These are phyloP conservation scores for Phengaris alcon DNA, from an alignment of 2,888 invertebrate genomes.

Conservation along the genomic window DNA sequence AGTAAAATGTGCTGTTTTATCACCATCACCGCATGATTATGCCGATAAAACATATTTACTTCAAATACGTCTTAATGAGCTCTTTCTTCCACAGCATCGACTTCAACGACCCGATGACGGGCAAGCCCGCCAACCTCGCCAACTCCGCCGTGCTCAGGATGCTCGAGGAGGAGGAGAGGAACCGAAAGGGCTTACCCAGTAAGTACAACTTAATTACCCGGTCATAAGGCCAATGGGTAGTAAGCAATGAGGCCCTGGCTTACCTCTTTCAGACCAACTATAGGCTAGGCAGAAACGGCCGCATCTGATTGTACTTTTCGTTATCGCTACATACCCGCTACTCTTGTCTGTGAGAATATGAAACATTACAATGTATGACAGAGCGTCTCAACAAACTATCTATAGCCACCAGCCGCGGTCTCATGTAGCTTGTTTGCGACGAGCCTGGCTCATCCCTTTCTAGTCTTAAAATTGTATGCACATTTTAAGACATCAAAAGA, in stretches of 20 bases:
- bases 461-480: background rate
- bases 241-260: too few species aligned
- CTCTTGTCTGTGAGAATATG: too few species aligned
- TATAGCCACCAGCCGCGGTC: too few species aligned
- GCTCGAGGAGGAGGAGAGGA: constrained; percentile 90
- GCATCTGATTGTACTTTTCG: too few species aligned
- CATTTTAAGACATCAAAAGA: constrained; percentile 7
- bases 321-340: too few species aligned
- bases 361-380: too few species aligned
- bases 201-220: constrained; percentile 49
- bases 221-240: too few species aligned
- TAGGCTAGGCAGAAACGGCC: too few species aligned
- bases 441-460: too few species aligned
- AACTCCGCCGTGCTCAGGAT: constrained; percentile 91
- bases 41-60: background rate
- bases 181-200: constrained; percentile 82
- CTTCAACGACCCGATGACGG: constrained; percentile 83
- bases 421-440: too few species aligned
- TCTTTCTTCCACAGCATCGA: constrained; percentile 83
- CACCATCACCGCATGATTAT: background rate
- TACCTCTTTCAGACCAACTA: too few species aligned
- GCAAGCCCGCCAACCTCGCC: constrained; percentile 88
- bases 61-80: background rate
- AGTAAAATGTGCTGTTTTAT: background rate
- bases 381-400: too few species aligned